A percentile compares a stretch with the other conserved stretches of the same genome.
phyloP scores from a whole-genome alignment of 2,113 vertebrate species.

The Psettodes erumei region DNA sequence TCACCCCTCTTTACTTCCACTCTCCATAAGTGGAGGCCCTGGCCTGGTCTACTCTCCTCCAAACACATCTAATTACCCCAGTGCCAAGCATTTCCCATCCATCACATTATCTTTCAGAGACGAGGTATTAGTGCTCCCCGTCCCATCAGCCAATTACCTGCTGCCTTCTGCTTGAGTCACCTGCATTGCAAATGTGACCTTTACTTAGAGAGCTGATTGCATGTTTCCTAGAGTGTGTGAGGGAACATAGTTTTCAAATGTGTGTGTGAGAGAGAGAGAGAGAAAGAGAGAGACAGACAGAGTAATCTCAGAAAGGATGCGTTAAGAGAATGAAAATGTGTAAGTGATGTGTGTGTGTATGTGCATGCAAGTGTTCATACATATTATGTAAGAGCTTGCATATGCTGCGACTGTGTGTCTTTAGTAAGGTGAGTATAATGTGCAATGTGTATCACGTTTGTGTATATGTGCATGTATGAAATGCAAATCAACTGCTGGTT shows the following conservation, averaged over 20 bases:
- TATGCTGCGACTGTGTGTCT: slow-evolving; percentile 16
- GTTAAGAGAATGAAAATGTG: slow-evolving; percentile 59
- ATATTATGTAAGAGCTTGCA: slow-evolving; percentile 24
- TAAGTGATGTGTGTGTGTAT: slow-evolving; percentile 20
- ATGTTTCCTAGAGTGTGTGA: slow-evolving; percentile 84
- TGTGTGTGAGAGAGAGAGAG: slow-evolving; percentile 7
- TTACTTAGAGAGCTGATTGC: slow-evolving; percentile 92
- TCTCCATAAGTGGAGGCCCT: slow-evolving; percentile 75
- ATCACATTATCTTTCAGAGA: slow-evolving; percentile 86
- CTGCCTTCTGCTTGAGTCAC: slow-evolving; percentile 85
- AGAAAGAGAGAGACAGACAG: slow-evolving; percentile 8
- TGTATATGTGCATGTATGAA: slow-evolving; percentile 15
- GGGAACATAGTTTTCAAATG: slow-evolving; percentile 49
- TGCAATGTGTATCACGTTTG: slow-evolving; percentile 2
- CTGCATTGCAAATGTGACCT: slow-evolving; percentile 99
- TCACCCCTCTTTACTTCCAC: slow-evolving; percentile 50
- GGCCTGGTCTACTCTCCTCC: slow-evolving; percentile 70
- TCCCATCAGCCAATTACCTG: slow-evolving; percentile 95
- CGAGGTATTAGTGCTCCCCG: slow-evolving; percentile 85
- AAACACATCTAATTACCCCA: slow-evolving; percentile 90
- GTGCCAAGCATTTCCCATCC: slow-evolving; percentile 87
- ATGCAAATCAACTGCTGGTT: slow-evolving; percentile 9
- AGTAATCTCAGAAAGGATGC: slow-evolving; percentile 48
- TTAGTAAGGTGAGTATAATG: neutral
- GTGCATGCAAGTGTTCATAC: slow-evolving; percentile 25